A percentile compares a stretch with the other conserved stretches of the same genome.
Conservation (phyloP, 2,113 vertebrate species). For the Morone saxatilis region DNA sequence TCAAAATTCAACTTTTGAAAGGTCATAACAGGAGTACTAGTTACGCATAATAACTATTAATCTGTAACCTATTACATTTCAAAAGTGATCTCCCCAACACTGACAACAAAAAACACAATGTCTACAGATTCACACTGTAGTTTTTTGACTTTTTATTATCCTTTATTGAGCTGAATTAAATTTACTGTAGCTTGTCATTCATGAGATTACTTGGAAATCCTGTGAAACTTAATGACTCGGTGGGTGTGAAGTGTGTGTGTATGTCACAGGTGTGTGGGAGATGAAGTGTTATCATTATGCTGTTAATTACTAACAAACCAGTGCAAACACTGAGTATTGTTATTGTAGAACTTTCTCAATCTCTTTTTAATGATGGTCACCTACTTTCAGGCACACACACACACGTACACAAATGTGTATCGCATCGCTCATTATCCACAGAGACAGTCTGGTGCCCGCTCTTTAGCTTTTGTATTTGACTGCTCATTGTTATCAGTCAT, state of each 20-base stretch:
- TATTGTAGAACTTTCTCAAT: slow-evolving; percentile 18
- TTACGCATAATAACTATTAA: too few species aligned
- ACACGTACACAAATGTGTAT: not conserved
- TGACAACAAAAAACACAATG: too few species aligned
- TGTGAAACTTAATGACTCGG: not conserved
- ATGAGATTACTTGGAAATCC: not conserved
- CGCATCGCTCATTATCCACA: not conserved
- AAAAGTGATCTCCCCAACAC: too few species aligned
- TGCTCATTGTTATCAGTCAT: not conserved
- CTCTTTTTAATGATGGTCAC: slow-evolving; percentile 20
- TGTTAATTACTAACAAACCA: slow-evolving; percentile 8
- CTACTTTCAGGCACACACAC: not conserved
- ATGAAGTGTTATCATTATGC: slow-evolving; percentile 28
- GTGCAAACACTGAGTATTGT: not conserved
- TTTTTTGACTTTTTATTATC: too few species aligned
- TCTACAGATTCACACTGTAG: too few species aligned
- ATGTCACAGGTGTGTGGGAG: not conserved
- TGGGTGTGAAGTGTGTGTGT: not conserved
- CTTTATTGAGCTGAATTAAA: not conserved
- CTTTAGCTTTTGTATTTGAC: not conserved
- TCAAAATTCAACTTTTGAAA: too few species aligned
- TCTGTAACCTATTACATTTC: too few species aligned
- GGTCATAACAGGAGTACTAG: not conserved
- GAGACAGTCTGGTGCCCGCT: not conserved
- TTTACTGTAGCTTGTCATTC: not conserved